Evolutionary conservation across 2,113 vertebrate species (phyloP).

Genomic region (Pogona vitticeps): DNA sequence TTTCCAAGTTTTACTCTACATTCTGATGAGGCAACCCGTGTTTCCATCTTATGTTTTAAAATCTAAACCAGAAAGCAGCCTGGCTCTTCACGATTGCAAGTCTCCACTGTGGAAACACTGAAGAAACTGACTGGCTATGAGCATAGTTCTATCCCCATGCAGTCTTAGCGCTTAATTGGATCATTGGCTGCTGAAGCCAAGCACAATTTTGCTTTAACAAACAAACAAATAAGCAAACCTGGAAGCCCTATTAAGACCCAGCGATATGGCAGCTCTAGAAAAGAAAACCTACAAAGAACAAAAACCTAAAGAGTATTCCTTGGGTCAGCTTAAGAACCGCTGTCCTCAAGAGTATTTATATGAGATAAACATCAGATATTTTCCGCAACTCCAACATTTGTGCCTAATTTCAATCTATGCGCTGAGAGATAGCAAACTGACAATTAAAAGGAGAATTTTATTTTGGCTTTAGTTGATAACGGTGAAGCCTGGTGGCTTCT

Average conservation of each 20-base stretch:
- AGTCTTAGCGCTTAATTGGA: neutral
- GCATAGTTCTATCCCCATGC: neutral
- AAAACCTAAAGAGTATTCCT: neutral
- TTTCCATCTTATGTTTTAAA: neutral
- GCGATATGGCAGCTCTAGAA: neutral
- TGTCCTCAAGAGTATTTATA: neutral
- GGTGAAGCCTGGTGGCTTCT: constrained; percentile 37
- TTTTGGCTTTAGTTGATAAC: constrained; percentile 31
- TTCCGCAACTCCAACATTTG: constrained; percentile 19
- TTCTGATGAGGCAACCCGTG: too few species aligned
- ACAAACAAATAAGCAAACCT: too few species aligned
- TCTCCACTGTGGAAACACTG: neutral
- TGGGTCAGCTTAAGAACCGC: neutral
- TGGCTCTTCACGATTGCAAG: neutral
- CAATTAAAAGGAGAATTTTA: constrained; percentile 17
- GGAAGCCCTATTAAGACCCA: neutral
- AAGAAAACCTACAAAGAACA: neutral
- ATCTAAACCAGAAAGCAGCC: neutral
- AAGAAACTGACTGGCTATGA: neutral
- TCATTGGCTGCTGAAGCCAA: neutral
- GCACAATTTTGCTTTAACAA: neutral
- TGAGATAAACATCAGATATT: neutral
- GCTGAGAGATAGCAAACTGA: neutral
- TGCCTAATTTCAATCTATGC: neutral
- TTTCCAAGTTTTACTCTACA: too few species aligned